Evolutionary conservation across 1,140 invertebrate species (phyloP).

Genomic region (Stegodyphus mimosarum): DNA sequence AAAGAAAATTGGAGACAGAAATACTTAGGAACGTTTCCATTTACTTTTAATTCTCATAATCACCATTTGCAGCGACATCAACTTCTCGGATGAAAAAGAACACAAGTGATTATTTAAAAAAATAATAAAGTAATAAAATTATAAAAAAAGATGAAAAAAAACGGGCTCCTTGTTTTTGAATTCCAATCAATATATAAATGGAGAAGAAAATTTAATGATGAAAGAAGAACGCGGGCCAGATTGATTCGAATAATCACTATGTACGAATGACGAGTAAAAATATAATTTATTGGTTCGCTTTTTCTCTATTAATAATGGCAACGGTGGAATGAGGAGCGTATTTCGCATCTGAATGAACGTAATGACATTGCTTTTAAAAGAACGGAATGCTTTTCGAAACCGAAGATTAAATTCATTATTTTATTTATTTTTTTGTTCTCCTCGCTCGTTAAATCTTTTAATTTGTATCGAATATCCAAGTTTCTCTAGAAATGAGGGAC

Average conservation of each 20-base stretch:
- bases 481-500: background rate
- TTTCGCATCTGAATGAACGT: conserved; percentile 40
- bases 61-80: conserved; percentile 33
- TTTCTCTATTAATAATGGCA: conserved; percentile 53
- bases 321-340: conserved; percentile 6
- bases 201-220: conserved; percentile 52
- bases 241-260: conserved; percentile 31
- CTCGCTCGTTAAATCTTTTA: conserved; percentile 52
- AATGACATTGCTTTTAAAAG: conserved; percentile 34
- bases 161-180: conserved; percentile 36
- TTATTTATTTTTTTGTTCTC: conserved; percentile 11
- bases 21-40: conserved; percentile 19
- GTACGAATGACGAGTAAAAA: conserved; percentile 31
- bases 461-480: conserved; percentile 45
- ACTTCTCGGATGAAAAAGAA: conserved; percentile 3
- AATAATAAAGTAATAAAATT: background rate
- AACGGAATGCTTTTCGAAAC: conserved; percentile 30
- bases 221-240: background rate
- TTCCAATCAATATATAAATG: conserved; percentile 50
- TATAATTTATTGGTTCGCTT: conserved; percentile 43
- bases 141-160: conserved; percentile 16
- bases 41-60: conserved; percentile 42
- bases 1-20: background rate
- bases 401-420: conserved; percentile 40
- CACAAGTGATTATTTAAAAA: conserved; percentile 32